These are phyloP conservation scores for Alloscopus bannaensis DNA, from an alignment of 2,888 invertebrate species.

Conservation along the genomic window DNA sequence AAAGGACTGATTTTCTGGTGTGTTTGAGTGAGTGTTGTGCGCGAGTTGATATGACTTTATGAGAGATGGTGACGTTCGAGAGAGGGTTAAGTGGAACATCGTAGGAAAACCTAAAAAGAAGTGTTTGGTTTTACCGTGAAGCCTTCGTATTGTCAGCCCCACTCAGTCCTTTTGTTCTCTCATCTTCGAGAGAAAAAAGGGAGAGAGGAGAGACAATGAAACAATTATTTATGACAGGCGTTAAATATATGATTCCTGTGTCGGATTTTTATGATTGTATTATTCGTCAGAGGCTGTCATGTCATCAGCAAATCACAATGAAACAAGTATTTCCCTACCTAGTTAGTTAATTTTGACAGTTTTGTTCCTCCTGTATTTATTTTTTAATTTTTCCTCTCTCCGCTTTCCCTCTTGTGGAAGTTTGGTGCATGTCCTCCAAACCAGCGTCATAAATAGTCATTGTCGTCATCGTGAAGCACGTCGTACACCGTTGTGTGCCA, in stretches of 20 bases:
- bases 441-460: too few species aligned
- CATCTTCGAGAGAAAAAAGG: conserved; percentile 31
- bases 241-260: conserved; percentile 62
- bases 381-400: too few species aligned
- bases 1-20: too few species aligned
- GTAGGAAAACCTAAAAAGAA: background rate
- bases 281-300: conserved; percentile 50
- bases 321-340: conserved; percentile 49
- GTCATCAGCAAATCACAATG: conserved; percentile 58
- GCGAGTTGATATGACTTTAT: too few species aligned
- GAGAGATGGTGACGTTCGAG: too few species aligned
- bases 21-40: too few species aligned
- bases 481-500: conserved; percentile 8
- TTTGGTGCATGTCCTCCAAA: too few species aligned
- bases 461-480: too few species aligned
- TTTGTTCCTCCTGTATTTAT: conserved; percentile 53
- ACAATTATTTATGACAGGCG: conserved; percentile 64
- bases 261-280: conserved; percentile 58
- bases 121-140: too few species aligned
- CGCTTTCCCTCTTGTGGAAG: too few species aligned
- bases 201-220: conserved; percentile 64
- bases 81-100: background rate
- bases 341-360: conserved; percentile 61
- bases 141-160: too few species aligned
- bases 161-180: conserved; percentile 45